phyloP scores from a whole-genome alignment of 2,888 invertebrate species.

The Melanostoma scalare region DNA sequence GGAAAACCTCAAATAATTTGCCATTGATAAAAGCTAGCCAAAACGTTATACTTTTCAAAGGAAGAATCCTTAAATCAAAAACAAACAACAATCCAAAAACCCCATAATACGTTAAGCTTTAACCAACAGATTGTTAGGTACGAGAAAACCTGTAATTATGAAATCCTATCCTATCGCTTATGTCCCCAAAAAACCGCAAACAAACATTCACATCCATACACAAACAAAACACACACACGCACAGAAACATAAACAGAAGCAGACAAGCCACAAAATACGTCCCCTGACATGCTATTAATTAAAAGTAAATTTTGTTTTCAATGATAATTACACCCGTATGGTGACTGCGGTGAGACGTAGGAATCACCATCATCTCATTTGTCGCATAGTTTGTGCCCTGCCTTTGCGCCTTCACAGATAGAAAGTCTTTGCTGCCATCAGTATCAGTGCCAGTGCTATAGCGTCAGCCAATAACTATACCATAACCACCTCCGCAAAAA shows the following conservation, averaged over 20 bases:
- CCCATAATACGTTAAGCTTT: no score
- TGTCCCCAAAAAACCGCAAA: constrained; percentile 14
- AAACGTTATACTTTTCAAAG: no score
- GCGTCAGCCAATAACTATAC: not conserved
- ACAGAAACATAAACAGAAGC: constrained; percentile 33
- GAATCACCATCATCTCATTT: constrained; percentile 55
- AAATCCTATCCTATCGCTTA: constrained; percentile 14
- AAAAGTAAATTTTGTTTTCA: constrained; percentile 67
- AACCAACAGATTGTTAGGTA: no score
- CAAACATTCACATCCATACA: constrained; percentile 10
- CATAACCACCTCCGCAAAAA: constrained; percentile 35
- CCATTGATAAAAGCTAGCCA: no score
- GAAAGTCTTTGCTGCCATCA: not conserved
- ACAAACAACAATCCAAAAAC: no score
- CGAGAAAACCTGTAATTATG: constrained; percentile 10
- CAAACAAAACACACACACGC: constrained; percentile 7
- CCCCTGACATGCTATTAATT: constrained; percentile 67
- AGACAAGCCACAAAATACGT: constrained; percentile 64
- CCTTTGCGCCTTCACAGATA: not conserved
- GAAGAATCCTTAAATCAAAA: no score
- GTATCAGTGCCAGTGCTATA: not conserved
- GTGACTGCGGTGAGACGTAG: constrained; percentile 49
- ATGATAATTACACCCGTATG: constrained; percentile 67
- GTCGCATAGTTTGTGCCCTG: constrained; percentile 43
- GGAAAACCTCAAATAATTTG: no score